phyloP scores from a whole-genome alignment of 2,113 vertebrate species.

The Lycaon pictus region DNA sequence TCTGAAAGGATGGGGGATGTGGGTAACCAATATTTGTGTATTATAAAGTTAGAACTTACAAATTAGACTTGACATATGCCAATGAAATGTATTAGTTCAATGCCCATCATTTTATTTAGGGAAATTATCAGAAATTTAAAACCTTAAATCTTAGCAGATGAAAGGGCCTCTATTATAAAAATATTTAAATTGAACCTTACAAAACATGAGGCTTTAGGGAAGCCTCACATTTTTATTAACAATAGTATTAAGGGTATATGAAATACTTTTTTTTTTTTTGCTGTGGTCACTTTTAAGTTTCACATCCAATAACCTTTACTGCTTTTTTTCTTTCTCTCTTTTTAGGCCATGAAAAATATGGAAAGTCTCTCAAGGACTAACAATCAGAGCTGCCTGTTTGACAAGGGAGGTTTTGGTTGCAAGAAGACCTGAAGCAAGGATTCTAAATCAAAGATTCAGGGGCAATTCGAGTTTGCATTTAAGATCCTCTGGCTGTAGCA shows the following conservation, averaged over 20 bases:
- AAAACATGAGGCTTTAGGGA: conserved; percentile 14
- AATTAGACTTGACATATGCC: background rate
- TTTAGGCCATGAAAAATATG: conserved; percentile 7
- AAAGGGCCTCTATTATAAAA: conserved; percentile 36
- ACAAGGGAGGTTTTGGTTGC: conserved; percentile 51
- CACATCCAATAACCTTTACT: background rate
- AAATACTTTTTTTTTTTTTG: background rate
- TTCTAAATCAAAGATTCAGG: conserved; percentile 67
- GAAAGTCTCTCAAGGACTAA: conserved; percentile 56
- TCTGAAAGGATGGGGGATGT: background rate
- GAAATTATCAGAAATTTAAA: conserved; percentile 60
- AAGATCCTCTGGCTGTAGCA: conserved; percentile 20
- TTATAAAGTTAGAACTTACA: conserved; percentile 18
- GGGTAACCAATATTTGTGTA: background rate
- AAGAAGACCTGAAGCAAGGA: conserved; percentile 67
- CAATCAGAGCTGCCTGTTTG: conserved; percentile 52
- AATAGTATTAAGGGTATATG: background rate
- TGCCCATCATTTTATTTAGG: background rate
- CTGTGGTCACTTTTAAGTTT: conserved; percentile 5
- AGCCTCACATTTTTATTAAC: background rate
- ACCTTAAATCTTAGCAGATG: conserved; percentile 35
- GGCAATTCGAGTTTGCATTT: conserved; percentile 44
- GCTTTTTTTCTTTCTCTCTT: background rate
- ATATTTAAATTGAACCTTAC: background rate
- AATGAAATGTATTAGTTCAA: background rate